Base-by-base conservation (phyloP, 2,797 vertebrate genomes). In the Silurus lanzhouensis region DNA sequence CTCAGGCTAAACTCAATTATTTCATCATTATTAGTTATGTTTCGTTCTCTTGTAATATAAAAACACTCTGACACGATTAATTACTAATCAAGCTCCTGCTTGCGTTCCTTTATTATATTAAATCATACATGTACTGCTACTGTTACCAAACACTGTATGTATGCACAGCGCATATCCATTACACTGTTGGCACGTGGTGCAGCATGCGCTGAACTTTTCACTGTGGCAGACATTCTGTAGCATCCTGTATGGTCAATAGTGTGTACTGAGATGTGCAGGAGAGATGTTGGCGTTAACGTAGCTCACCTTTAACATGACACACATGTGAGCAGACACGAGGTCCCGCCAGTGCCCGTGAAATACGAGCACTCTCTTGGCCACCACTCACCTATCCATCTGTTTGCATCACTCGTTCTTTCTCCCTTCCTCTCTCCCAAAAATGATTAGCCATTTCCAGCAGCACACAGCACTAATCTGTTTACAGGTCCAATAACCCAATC, bases 381-480 rank as follows among this genome's bases (percentile, higher is more conserved):
- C 71, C 27, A 22, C 63, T 70, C 76, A 84, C 77, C 77, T 79
- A 63, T 79, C 77, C 77, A 79, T 84, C 80, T 83, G 60, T 83
- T 79, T 27, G n/a, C 13, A 58, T 66, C 61, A 67, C 63, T 84
- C 83, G 76, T 64, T 7, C 67, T 27, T 7, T 66, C 13, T 20
- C 38, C 61, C 17, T 31, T 57, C 25, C 71, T 20, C 48, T 70
- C 22, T 80, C 19, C 22, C 31, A 60, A 77, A 60, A 60, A 77
- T 1, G 20, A 48, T 93, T 94, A 95, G 95, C 92, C 95, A 95
- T 95, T 61, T 96, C 94, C 95, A 95, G 94, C 94, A 94, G 93
- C 95, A 94, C 94, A 94, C 93, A 93, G 94, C 94, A 95, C 93
- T 95, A 95, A 96, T 95, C 93, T 95, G 95, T 96, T 96, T 94